phyloP scores from a whole-genome alignment of 64 coral and sea anemone genomes.

The Pachyseris speciosa region DNA sequence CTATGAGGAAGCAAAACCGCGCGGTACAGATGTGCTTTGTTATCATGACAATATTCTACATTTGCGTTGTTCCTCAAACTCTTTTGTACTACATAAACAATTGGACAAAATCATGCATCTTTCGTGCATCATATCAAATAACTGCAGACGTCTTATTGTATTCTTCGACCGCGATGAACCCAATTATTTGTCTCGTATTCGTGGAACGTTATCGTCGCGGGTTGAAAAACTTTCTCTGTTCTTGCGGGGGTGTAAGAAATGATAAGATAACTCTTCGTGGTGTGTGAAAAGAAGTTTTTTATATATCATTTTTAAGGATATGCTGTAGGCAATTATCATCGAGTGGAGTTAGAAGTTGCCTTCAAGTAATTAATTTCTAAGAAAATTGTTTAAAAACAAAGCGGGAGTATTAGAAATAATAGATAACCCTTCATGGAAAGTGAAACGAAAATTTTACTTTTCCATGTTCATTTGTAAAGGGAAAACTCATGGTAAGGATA shows the following conservation, averaged over 20 bases:
- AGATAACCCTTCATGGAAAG: no score
- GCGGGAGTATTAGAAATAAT: no score
- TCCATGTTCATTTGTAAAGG: no score
- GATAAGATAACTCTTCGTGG: neutral
- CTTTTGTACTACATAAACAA: neutral
- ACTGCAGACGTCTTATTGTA: neutral
- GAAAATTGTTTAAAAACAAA: no score
- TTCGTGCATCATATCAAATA: neutral
- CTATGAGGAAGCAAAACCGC: neutral
- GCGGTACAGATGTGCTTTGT: neutral
- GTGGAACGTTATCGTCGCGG: slow-evolving; percentile 2
- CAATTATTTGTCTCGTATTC: neutral
- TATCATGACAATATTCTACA: neutral
- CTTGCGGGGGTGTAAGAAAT: neutral
- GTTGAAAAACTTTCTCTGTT: neutral
- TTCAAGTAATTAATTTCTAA: no score
- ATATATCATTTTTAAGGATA: no score
- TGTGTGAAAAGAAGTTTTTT: neutral
- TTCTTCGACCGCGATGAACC: neutral
- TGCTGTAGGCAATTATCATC: no score
- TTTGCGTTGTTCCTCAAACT: neutral
- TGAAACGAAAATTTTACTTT: no score
- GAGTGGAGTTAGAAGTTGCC: no score
- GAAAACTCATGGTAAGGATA: no score
- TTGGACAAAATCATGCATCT: neutral